These are phyloP conservation scores for Thymelicus sylvestris DNA, from an alignment of 2,888 invertebrate species.

Conservation along the genomic window DNA sequence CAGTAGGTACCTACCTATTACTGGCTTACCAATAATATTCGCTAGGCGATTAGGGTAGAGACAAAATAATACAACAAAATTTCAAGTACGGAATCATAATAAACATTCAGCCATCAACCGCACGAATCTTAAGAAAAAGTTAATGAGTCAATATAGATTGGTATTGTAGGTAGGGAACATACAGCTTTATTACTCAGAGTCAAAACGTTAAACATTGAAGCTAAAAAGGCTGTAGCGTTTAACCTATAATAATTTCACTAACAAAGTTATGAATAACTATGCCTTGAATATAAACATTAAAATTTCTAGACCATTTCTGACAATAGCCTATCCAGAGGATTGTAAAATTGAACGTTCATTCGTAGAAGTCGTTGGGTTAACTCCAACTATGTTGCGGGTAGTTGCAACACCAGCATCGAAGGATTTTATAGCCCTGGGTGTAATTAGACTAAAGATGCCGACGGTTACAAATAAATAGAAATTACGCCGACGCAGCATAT, in stretches of 20 bases:
- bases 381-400: slow-evolving; percentile 66
- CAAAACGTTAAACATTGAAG: not conserved
- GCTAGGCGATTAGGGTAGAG: no score
- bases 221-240: not conserved
- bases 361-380: slow-evolving; percentile 27
- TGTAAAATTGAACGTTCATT: slow-evolving; percentile 20
- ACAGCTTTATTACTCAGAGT: no score
- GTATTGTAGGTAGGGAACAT: no score
- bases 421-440: slow-evolving; percentile 61
- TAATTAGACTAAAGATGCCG: slow-evolving; percentile 71
- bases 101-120: no score
- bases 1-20: no score
- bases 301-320: slow-evolving; percentile 5
- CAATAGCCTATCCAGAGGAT: slow-evolving; percentile 9
- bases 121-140: no score
- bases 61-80: no score
- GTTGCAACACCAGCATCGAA: slow-evolving; percentile 53
- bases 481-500: slow-evolving; percentile 46
- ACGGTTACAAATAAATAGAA: slow-evolving; percentile 61
- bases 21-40: no score
- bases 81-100: no score
- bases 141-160: no score
- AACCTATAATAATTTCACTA: not conserved
- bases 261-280: slow-evolving; percentile 12
- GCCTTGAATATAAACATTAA: slow-evolving; percentile 5